These are phyloP conservation scores for Pseudonaja textilis DNA, from an alignment of 2,113 vertebrate species.

Conservation along the genomic window DNA sequence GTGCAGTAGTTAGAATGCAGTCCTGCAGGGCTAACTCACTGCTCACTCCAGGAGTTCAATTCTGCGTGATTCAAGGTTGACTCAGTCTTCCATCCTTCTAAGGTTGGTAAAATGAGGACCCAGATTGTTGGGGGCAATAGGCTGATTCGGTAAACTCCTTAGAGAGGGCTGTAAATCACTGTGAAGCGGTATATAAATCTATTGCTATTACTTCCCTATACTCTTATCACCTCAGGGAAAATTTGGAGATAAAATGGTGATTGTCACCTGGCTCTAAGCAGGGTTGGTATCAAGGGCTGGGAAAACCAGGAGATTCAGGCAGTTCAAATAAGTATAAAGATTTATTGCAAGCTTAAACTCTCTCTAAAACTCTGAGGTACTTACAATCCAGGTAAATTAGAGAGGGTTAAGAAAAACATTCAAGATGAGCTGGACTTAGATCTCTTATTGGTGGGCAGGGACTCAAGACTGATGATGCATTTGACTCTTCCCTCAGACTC, in stretches of 20 bases:
- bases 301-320: neutral
- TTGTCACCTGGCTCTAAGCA: neutral
- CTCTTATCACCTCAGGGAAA: neutral
- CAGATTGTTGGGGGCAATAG: too few relatives aligned
- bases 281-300: neutral
- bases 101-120: too few relatives aligned
- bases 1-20: too few relatives aligned
- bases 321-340: neutral
- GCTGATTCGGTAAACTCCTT: too few relatives aligned
- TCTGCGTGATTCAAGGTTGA: too few relatives aligned
- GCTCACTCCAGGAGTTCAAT: too few relatives aligned
- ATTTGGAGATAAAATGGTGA: neutral
- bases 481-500: neutral
- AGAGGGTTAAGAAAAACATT: neutral
- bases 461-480: neutral
- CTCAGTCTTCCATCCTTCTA: too few relatives aligned
- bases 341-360: neutral
- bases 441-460: neutral
- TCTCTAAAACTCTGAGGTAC: neutral
- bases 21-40: too few relatives aligned
- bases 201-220: neutral
- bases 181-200: too few relatives aligned
- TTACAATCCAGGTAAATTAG: neutral
- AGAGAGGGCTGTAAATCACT: too few relatives aligned
- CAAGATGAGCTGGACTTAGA: neutral